Evolutionary conservation across 1,140 invertebrate species (phyloP), one percentile per base, ranked within the genome.

Genomic region (Drosophila persimilis): DNA sequence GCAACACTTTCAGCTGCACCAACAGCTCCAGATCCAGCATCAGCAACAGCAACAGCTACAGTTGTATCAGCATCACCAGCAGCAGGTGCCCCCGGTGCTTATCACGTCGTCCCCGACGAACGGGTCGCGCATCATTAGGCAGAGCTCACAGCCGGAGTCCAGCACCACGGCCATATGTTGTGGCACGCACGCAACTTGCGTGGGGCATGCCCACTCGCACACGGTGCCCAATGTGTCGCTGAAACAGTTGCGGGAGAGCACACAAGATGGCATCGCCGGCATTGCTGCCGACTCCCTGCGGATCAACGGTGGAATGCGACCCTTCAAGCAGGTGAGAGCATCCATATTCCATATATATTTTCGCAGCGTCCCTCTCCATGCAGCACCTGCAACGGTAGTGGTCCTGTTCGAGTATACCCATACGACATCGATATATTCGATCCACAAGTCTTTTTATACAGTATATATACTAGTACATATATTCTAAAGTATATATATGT

Each of bases 241-340:
- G 85, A 95, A 96, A 79, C 96, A 97, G 89, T 93, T 97, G 20
- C 93, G 96, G 51, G 96, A 96, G 92, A 90, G 77, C 47, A 95
- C 95, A 20, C 94, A 94, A 39, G 96, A 97, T 90, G 96, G 96
- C 53, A 97, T 98, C 62, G 97, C 97, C n/a, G 97, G 97, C 83
- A 99, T 99, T 85, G 98, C 98, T 2, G 97, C 97, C n/a, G 98
- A 99, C 92, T 98, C 97, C 35, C 94, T 99, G 78, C 94, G 98
- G 74, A 97, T 99, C 92, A 99, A 99, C 93, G 98, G 98, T 52
- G 98, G 97, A 66, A 97, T 99, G 93, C 94, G 97, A 77, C 97
- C 97, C 81, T 99, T 99, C 92, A 97, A 97, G 92, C 97, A 99
- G 96, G 97, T 97, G 94, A 94, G 93, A 76, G 62, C 45, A 39